Evolutionary conservation across 2,113 vertebrate genomes (phyloP).

Genomic region (Sinocyclocheilus grahami): DNA sequence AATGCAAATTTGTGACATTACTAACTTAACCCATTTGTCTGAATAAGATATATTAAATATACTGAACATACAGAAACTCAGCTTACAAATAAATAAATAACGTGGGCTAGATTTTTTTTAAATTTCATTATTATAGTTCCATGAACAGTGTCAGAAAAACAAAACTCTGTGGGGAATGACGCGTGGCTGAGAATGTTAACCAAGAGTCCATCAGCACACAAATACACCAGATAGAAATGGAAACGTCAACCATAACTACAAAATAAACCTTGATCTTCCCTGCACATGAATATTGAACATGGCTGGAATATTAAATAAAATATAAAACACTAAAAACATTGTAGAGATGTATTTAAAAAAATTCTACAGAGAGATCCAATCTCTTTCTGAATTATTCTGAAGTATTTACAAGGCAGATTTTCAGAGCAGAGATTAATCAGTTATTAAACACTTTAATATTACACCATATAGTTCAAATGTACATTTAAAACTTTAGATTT

Average conservation of each 20-base stretch:
- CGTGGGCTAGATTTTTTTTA: no score
- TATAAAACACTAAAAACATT: neutral
- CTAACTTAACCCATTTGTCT: neutral
- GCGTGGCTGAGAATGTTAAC: neutral
- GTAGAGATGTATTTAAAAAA: no score
- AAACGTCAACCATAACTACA: neutral
- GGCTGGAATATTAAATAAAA: neutral
- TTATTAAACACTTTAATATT: no score
- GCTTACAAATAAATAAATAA: neutral
- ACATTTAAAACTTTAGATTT: no score
- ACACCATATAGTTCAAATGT: no score
- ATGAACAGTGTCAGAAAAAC: neutral
- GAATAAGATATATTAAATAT: neutral
- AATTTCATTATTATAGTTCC: neutral
- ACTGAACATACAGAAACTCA: neutral
- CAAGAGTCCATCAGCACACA: neutral
- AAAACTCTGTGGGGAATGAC: neutral
- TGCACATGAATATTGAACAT: neutral
- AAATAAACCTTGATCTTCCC: neutral
- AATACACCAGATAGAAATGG: neutral
- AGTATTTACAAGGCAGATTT: no score
- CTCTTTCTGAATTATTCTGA: no score
- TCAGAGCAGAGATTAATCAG: no score
- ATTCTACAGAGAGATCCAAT: no score
- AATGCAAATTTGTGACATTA: neutral